A percentile compares a stretch with the other conserved stretches of the same genome.
phyloP scores from a whole-genome alignment of 2,113 vertebrate genomes.

The Suricata suricatta region DNA sequence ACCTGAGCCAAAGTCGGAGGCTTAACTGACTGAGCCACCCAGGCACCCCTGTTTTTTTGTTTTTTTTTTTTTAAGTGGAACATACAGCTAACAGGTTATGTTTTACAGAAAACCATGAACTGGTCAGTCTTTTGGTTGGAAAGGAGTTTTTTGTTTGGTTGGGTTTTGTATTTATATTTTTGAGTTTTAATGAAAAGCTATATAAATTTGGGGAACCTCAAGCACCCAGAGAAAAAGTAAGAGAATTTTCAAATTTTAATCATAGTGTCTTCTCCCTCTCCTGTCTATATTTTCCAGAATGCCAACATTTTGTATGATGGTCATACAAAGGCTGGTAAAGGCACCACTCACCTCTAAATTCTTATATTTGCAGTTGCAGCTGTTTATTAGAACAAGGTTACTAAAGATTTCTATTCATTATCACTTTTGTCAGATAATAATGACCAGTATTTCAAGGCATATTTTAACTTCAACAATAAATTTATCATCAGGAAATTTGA shows the following conservation, averaged over 20 bases:
- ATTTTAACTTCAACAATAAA: not conserved
- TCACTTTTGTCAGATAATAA: not conserved
- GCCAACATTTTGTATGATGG: not conserved
- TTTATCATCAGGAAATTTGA: not conserved
- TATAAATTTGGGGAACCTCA: not conserved
- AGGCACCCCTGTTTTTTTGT: too few species aligned
- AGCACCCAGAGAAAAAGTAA: not conserved
- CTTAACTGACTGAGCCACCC: too few species aligned
- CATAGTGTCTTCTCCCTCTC: not conserved
- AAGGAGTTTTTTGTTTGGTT: not conserved
- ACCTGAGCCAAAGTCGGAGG: too few species aligned
- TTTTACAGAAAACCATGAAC: not conserved
- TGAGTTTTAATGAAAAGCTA: not conserved
- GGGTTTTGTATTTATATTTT: not conserved
- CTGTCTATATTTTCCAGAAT: not conserved
- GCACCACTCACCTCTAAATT: not conserved
- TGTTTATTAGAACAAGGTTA: not conserved
- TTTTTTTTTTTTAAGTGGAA: not conserved
- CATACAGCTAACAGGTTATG: not conserved
- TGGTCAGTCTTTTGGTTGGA: not conserved
- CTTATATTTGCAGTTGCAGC: fast-evolving
- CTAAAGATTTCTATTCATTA: not conserved
- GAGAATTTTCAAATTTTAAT: not conserved
- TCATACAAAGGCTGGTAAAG: not conserved
- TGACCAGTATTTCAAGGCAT: not conserved